These are phyloP conservation scores for Craterocephalus amniculus DNA, from an alignment of 2,797 vertebrate species.

Conservation along the genomic window DNA sequence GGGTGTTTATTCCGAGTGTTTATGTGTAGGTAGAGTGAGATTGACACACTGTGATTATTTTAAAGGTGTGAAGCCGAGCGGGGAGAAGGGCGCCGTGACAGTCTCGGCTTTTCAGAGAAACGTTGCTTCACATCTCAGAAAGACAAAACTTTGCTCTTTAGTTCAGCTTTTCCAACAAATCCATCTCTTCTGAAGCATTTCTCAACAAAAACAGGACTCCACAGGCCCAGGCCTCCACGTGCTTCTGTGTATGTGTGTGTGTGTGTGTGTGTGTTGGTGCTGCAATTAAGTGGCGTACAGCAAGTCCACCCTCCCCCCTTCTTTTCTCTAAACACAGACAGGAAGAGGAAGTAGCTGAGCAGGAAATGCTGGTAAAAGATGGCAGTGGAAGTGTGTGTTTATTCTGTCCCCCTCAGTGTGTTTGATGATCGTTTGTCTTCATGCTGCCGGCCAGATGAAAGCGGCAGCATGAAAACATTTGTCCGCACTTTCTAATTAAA, in stretches of 20 bases:
- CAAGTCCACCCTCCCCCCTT: background rate
- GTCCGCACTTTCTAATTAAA: constrained; percentile 6
- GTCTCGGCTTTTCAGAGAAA: constrained; percentile 15
- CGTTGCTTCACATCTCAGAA: background rate
- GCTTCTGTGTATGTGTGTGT: background rate
- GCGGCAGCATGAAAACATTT: constrained; percentile 23
- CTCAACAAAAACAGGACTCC: constrained; percentile 33
- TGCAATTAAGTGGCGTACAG: constrained; percentile 20
- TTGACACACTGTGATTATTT: constrained; percentile 31
- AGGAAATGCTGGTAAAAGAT: constrained; percentile 79
- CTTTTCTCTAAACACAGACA: constrained; percentile 68
- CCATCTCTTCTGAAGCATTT: constrained; percentile 30
- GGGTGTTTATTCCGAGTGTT: constrained; percentile 12
- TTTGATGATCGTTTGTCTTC: constrained; percentile 45
- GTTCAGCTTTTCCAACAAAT: constrained; percentile 1
- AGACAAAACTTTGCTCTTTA: background rate
- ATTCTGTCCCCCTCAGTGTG: constrained; percentile 6
- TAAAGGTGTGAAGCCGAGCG: constrained; percentile 36
- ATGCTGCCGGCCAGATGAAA: constrained; percentile 22
- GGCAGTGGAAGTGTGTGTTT: constrained; percentile 84
- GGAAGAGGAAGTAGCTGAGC: constrained; percentile 88
- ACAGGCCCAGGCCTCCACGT: background rate
- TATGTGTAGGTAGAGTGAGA: constrained; percentile 13
- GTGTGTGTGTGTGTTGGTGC: background rate
- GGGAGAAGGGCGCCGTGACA: background rate